These are phyloP conservation scores for Atrichornis clamosus DNA, from an alignment of 2,113 vertebrate genomes.

Conservation along the genomic window DNA sequence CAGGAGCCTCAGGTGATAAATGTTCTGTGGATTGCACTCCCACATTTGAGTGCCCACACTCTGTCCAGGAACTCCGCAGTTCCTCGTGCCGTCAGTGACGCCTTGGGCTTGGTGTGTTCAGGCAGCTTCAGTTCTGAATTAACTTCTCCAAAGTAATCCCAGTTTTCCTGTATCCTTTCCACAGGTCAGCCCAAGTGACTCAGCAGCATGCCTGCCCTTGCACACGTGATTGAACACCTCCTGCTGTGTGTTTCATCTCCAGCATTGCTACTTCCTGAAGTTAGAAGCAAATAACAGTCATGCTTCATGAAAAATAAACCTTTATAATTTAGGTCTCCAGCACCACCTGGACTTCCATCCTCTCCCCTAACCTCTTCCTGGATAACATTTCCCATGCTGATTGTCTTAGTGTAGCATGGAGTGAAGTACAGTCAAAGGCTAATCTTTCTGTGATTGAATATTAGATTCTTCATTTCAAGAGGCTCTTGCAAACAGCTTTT, in stretches of 20 bases:
- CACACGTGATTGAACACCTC: neutral
- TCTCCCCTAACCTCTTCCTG: neutral
- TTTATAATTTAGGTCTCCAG: neutral
- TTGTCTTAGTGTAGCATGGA: neutral
- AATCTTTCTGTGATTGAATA: constrained; percentile 49
- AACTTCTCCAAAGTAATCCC: neutral
- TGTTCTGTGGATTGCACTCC: constrained; percentile 13
- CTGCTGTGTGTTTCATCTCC: neutral
- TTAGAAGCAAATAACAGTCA: constrained; percentile 9
- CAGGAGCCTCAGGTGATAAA: constrained; percentile 46
- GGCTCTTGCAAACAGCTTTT: constrained; percentile 30
- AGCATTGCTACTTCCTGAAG: neutral
- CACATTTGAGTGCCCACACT: neutral
- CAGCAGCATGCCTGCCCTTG: neutral
- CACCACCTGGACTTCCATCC: neutral
- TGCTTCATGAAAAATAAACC: constrained; percentile 5
- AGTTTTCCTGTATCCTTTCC: neutral
- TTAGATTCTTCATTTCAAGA: constrained; percentile 35
- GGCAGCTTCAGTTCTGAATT: neutral
- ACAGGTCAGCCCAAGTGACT: neutral
- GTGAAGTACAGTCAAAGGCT: constrained; percentile 39
- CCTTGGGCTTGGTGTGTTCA: neutral
- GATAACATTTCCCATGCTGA: constrained; percentile 13
- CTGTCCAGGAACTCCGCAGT: neutral
- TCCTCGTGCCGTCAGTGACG: neutral